Evolutionary conservation across 2,888 invertebrate genomes (phyloP).

Genomic region (Cephus rjabovi): DNA sequence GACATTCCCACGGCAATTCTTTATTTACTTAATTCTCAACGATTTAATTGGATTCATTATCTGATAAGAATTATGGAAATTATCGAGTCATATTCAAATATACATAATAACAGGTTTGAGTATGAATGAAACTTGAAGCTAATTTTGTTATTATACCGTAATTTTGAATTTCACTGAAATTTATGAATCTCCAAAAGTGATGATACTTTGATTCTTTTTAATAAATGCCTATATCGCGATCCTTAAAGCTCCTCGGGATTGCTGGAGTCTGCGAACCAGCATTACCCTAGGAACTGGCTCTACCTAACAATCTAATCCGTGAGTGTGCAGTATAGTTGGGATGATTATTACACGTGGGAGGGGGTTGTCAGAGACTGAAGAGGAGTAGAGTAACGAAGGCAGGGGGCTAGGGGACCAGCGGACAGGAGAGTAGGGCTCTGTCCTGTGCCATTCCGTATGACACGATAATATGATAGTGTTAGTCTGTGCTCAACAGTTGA

Average conservation of each 20-base stretch:
- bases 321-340: constrained; percentile 39
- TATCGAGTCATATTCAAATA: background rate
- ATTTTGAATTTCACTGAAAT: background rate
- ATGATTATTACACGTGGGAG: constrained; percentile 47
- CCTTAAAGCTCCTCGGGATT: background rate
- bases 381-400: constrained; percentile 25
- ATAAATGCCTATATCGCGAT: background rate
- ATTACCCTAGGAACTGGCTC: constrained; percentile 7
- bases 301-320: constrained; percentile 37
- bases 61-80: background rate
- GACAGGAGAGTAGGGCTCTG: constrained; percentile 21
- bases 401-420: constrained; percentile 27
- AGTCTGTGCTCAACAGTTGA: constrained; percentile 62
- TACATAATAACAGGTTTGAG: background rate
- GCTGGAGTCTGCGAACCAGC: background rate
- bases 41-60: background rate
- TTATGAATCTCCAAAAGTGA: background rate
- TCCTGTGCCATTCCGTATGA: constrained; percentile 20
- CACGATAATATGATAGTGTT: constrained; percentile 58
- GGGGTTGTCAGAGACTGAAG: constrained; percentile 24
- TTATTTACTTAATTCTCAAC: background rate
- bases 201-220: background rate
- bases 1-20: background rate
- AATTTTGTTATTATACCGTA: background rate
- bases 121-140: background rate